Evolutionary conservation across 2,797 vertebrate genomes (phyloP).

Genomic region (Agapornis canus): DNA sequence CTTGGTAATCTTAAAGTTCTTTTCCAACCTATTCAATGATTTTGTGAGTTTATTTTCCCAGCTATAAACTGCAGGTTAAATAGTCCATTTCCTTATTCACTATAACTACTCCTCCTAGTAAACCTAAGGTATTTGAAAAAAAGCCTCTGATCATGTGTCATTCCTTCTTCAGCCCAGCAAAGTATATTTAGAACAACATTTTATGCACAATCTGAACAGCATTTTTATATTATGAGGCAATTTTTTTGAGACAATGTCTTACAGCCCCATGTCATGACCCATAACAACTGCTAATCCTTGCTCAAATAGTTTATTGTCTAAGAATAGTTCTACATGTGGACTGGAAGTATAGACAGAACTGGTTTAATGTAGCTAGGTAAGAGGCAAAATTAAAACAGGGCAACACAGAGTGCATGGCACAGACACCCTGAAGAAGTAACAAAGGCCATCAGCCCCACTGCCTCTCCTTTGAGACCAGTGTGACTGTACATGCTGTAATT

Average conservation of each 20-base stretch:
- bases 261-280: neutral
- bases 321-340: neutral
- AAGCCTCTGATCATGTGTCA: neutral
- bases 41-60: neutral
- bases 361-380: neutral
- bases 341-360: neutral
- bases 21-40: neutral
- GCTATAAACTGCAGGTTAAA: neutral
- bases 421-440: neutral
- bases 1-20: neutral
- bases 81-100: rapidly evolving
- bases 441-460: neutral
- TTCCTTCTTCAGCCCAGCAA: neutral
- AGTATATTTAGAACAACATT: neutral
- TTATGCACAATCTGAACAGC: neutral
- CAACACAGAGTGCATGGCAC: neutral
- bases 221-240: neutral
- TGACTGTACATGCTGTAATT: neutral
- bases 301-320: neutral
- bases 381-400: neutral
- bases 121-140: neutral
- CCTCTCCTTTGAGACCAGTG: neutral
- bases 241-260: neutral
- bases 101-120: neutral
- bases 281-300: neutral